Percentiles rank a stretch among this genome's conserved stretches.
Conservation (phyloP, 2,113 vertebrate species). For the Platycercus adscitus region DNA sequence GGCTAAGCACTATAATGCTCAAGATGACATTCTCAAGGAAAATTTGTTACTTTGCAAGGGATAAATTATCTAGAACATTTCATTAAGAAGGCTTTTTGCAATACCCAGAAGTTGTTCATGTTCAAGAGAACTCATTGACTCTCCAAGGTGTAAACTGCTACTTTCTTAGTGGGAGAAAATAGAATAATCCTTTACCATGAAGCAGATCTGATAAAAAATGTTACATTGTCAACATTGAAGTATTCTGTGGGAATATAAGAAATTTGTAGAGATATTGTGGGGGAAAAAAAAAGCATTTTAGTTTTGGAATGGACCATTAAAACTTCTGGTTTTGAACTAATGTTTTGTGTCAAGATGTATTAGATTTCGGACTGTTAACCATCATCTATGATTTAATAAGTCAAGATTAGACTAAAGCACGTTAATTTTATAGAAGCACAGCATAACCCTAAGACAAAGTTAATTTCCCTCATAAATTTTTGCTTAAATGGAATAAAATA, state of each 20-base stretch:
- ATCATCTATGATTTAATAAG: constrained; percentile 33
- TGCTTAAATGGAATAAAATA: constrained; percentile 35
- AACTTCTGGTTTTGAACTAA: constrained; percentile 13
- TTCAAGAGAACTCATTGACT: background rate
- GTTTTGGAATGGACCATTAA: constrained; percentile 11
- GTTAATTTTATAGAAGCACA: constrained; percentile 21
- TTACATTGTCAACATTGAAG: background rate
- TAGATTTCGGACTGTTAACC: constrained; percentile 41
- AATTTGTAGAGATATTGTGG: background rate
- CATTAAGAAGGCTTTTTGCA: background rate
- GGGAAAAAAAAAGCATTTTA: background rate
- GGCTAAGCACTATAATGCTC: background rate
- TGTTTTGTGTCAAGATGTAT: constrained; percentile 49
- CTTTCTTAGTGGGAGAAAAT: background rate
- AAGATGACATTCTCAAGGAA: constrained; percentile 33
- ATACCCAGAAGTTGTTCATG: background rate
- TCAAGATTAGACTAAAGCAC: background rate
- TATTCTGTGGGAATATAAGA: background rate
- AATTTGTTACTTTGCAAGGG: constrained; percentile 17
- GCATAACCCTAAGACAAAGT: constrained; percentile 20
- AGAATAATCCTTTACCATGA: background rate
- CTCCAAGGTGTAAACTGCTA: background rate
- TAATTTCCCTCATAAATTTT: constrained; percentile 42
- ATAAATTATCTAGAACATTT: constrained; percentile 47
- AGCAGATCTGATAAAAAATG: background rate